Evolutionary conservation across 2,113 vertebrate species (phyloP).

Genomic region (Gymnogyps californianus): DNA sequence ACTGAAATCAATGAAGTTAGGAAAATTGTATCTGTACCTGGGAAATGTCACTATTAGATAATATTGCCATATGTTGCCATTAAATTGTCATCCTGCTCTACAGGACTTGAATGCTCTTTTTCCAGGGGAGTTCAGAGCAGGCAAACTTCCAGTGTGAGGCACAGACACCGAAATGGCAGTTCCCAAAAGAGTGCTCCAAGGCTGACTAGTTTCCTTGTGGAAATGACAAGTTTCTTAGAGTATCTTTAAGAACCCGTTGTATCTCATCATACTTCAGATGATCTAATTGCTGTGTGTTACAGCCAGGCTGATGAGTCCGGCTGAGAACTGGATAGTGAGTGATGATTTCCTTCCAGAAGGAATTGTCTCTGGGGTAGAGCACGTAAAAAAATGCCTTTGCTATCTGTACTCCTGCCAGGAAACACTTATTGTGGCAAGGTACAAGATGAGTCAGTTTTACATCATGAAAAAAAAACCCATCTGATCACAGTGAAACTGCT

Average conservation of each 20-base stretch:
- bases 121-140: not conserved
- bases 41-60: constrained; percentile 2
- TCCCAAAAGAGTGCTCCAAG: not conserved
- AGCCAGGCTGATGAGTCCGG: not conserved
- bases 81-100: not conserved
- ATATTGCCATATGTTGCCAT: not conserved
- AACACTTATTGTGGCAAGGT: not conserved
- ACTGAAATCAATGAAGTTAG: not conserved
- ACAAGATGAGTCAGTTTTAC: not conserved
- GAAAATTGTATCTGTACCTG: not conserved
- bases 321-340: not conserved
- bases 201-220: not conserved
- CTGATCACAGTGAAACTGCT: not conserved
- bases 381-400: not conserved
- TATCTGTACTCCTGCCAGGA: not conserved
- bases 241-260: not conserved
- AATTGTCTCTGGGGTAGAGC: not conserved
- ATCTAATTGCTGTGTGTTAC: not conserved
- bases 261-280: not conserved
- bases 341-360: not conserved
- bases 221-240: not conserved
- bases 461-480: not conserved
- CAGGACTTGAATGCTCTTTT: not conserved
- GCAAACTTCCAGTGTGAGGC: not conserved
- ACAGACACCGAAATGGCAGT: not conserved